Evolutionary conservation across 2,797 vertebrate genomes (phyloP), one percentile per base, ranked within the genome.

Genomic region (Amblyraja radiata): DNA sequence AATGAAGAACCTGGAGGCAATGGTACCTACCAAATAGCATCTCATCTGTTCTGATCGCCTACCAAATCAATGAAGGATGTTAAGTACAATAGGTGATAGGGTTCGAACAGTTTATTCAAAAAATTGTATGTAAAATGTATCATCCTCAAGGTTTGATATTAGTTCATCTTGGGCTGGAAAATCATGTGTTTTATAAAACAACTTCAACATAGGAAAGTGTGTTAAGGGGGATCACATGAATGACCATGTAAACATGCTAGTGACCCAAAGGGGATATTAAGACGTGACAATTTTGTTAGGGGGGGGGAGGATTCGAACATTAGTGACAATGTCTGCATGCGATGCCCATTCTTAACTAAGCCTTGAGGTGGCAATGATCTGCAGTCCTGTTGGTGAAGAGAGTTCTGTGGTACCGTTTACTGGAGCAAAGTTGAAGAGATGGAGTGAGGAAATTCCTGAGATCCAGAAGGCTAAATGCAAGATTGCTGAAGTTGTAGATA

Each of bases 1-100:
- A 65, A 65, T 32, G 83, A 86, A 86, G 83, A n/a, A 86, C 83
- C 61, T 86, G 83, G 58, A 86, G 61, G n/a, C 61, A 86, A 32
- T 32, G 46, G 13, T n/a, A 16, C 61, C 13, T 28, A n/a, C 58
- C 28, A 32, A 8, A 25, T 54, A 58, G 11, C 39, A 54, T 83
- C 80, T 83, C 39, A 58, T 1, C 9, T 83, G 46, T 58, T 83
- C 80, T 58, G 80, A 83, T 25, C 25, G 23, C 23, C 21, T 58
- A 23, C 2, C 8, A 83, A 5, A 83, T 83, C 21, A 83, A 25
- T 25, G 80, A 81, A 21, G 54, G 80, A 58, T 83, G 21, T 8
- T 83, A 25, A 2, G n/a, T 28, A 58, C 46, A 83, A 58, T 54
- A 23, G 39, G 23, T 23, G 8, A 25, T 46, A 83, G 1, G 0